Evolutionary conservation across 2,797 vertebrate genomes (phyloP), one percentile per base, ranked within the genome.

Genomic region (Orientallactaga sibirica): DNA sequence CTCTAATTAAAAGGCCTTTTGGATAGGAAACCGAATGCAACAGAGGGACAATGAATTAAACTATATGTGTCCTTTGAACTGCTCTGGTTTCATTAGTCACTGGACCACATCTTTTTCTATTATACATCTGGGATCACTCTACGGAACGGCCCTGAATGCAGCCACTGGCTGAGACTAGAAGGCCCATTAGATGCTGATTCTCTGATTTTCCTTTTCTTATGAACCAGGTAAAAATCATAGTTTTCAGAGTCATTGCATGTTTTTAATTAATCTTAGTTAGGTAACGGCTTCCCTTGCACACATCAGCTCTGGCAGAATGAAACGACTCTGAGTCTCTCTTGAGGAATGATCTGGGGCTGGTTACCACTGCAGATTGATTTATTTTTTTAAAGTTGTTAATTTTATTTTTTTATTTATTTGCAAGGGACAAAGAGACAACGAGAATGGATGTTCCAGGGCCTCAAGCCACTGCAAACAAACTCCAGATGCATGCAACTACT

Each of bases 1-100:
- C 93, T 97, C 94, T 98, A 97, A 98, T 98, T 97, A 97, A 98
- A 97, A 97, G 85, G 86, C 91, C 96, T 98, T 97, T 96, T 91
- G 89, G 88, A 92, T 96, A 95, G 97, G 88, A 96, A 79, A 48
- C 78, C 66, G 71, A 96, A 96, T 88, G 78, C 90, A 96, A 85
- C 48, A 92, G 97, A 96, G 92, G 96, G 96, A 79, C 78, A 82
- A 95, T 97, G 95, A 97, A 97, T 97, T 96, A 94, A 96, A 92
- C 0, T 0, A 8, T 91, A n/a, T 0, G 48, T 93, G 68, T 96
- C 98, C 74, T 94, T 79, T 0, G 7, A 89, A 74, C 93, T 82
- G 93, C 77, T 95, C 0, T 0, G 87, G 88, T 91, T 97, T 97
- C 93, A 92, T 95, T 64, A 97, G 64, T 88, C 93, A 94, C 96